A percentile compares a stretch with the other conserved stretches of the same genome.
Evolutionary conservation across 2,888 invertebrate genomes (phyloP).

Genomic region (Eupithecia inturbata): DNA sequence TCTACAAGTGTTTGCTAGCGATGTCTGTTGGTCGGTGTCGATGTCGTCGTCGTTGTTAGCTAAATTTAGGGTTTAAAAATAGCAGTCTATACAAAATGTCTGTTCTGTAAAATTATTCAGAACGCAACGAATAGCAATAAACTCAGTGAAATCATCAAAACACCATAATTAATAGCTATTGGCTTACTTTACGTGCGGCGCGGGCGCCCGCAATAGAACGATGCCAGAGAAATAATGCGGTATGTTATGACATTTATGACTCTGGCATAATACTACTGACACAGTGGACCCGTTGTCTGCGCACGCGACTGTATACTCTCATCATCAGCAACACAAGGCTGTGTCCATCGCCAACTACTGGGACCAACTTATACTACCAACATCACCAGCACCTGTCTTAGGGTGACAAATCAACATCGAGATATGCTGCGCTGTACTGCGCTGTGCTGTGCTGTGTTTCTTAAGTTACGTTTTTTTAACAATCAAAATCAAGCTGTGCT

Average conservation of each 20-base stretch:
- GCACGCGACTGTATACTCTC: neutral
- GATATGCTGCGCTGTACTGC: no score
- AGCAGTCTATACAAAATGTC: neutral
- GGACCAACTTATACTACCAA: neutral
- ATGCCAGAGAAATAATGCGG: conserved; percentile 2
- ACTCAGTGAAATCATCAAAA: conserved; percentile 5
- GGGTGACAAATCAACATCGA: no score
- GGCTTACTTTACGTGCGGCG: conserved; percentile 10
- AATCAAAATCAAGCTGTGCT: no score
- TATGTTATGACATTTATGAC: conserved; percentile 3
- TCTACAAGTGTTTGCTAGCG: neutral
- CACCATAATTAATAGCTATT: conserved; percentile 24
- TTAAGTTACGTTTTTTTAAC: no score
- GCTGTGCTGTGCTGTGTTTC: no score
- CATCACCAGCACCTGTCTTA: neutral
- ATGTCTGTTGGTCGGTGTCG: no score
- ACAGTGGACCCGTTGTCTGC: conserved; percentile 4
- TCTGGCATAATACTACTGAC: conserved; percentile 23
- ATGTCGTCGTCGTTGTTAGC: neutral
- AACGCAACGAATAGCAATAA: neutral
- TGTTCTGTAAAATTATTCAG: neutral
- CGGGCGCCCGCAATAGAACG: neutral
- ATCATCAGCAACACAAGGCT: neutral
- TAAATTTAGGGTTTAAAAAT: neutral
- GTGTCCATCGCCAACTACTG: neutral